These are phyloP conservation scores for Elaphurus davidianus DNA, from an alignment of 2,113 vertebrate genomes.

Conservation along the genomic window DNA sequence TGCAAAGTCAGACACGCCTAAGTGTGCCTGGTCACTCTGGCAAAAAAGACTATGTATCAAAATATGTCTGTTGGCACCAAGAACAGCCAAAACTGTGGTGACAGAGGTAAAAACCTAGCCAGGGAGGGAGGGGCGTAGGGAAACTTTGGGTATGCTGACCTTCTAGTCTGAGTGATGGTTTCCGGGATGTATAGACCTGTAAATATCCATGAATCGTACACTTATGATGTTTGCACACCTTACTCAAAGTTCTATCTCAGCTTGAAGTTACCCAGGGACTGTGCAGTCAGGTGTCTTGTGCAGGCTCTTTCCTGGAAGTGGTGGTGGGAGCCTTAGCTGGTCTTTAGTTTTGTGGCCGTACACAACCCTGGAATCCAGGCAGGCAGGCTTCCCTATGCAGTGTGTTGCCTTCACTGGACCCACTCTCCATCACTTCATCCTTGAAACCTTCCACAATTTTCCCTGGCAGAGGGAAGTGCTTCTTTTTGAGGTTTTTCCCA, in stretches of 20 bases:
- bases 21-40: background rate
- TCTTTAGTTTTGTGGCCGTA: background rate
- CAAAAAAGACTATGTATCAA: background rate
- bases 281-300: background rate
- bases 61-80: background rate
- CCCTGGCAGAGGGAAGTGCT: background rate
- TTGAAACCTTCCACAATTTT: background rate
- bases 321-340: background rate
- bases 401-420: background rate
- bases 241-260: background rate
- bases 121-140: background rate
- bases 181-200: background rate
- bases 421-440: background rate
- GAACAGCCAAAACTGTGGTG: background rate
- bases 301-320: background rate
- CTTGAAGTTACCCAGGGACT: background rate
- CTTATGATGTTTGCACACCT: background rate
- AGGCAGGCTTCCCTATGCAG: background rate
- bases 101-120: background rate
- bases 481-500: background rate
- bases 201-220: background rate
- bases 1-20: background rate
- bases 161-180: background rate
- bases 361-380: background rate
- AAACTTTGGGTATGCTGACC: background rate